Percentiles rank a stretch among this genome's conserved stretches.
Conservation (phyloP, 2,113 vertebrate genomes). For the Gadus chalcogrammus region DNA sequence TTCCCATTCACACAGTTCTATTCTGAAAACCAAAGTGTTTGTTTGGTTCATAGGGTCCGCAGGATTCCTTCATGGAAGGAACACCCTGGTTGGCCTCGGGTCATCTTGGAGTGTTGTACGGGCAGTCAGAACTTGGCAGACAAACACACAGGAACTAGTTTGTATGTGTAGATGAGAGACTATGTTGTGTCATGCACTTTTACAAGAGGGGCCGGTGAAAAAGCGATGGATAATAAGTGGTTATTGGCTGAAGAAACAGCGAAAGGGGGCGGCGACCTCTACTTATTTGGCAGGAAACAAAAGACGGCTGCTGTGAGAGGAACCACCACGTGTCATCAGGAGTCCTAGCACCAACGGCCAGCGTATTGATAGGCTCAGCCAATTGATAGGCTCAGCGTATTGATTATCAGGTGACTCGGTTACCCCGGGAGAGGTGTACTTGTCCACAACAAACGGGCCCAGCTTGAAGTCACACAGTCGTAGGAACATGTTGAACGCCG, state of each 20-base stretch:
- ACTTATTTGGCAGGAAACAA: constrained; percentile 32
- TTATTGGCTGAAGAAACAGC: constrained; percentile 28
- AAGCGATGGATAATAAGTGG: constrained; percentile 39
- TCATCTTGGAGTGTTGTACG: too few species aligned
- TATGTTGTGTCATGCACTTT: neutral
- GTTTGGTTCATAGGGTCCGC: too few species aligned
- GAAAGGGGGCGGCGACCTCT: constrained; percentile 40
- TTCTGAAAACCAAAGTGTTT: too few species aligned
- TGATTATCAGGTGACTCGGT: constrained; percentile 50
- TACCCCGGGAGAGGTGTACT: constrained; percentile 83
- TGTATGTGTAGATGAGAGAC: neutral
- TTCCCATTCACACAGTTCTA: too few species aligned
- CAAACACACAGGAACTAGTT: too few species aligned
- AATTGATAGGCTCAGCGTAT: constrained; percentile 13
- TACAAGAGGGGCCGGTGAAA: constrained; percentile 37
- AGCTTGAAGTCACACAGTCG: constrained; percentile 79
- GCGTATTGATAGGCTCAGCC: constrained; percentile 6
- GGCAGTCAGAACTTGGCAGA: too few species aligned
- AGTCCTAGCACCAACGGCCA: constrained; percentile 37
- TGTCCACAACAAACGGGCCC: constrained; percentile 81
- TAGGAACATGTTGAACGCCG: constrained; percentile 84
- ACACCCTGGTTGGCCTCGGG: too few species aligned
- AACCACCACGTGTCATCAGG: neutral
- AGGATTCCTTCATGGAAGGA: too few species aligned
- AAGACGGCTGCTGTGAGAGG: neutral